Evolutionary conservation across 1,140 invertebrate genomes (phyloP).

Genomic region (Rhynchophorus ferrugineus): DNA sequence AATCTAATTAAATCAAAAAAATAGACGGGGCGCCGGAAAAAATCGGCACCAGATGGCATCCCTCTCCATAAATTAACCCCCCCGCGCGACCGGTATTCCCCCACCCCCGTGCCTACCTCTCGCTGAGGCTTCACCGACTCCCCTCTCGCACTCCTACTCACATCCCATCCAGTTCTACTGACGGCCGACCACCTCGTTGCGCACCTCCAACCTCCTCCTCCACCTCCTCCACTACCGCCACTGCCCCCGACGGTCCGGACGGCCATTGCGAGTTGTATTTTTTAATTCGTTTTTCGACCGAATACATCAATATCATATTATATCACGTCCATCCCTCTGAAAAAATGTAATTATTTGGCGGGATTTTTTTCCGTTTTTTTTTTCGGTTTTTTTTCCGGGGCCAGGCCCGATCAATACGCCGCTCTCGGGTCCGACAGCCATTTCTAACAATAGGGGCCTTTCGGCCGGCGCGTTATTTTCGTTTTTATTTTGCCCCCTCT

Average conservation of each 20-base stretch:
- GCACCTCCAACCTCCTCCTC: no score
- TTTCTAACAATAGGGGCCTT: conserved; percentile 18
- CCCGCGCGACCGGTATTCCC: background rate
- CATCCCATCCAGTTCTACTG: no score
- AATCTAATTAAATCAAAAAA: conserved; percentile 7
- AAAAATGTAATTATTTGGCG: conserved; percentile 23
- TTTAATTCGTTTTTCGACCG: conserved; percentile 23
- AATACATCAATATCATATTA: conserved; percentile 23
- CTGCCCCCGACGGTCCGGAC: conserved; percentile 10
- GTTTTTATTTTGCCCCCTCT: conserved; percentile 6
- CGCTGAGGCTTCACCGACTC: no score
- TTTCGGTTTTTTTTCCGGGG: conserved; percentile 5
- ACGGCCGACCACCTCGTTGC: no score
- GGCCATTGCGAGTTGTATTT: conserved; percentile 21
- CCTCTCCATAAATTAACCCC: conserved; percentile 2
- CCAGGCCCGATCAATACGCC: conserved; percentile 19
- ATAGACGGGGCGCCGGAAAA: background rate
- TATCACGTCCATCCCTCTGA: conserved; percentile 17
- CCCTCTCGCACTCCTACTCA: no score
- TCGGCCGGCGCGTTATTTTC: no score
- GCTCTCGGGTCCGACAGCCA: conserved; percentile 20
- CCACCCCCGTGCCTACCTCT: no score
- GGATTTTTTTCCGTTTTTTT: conserved; percentile 18
- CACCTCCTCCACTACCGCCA: background rate
- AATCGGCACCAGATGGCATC: conserved; percentile 10